Conservation (phyloP, 2,797 vertebrate genomes). For the Cephalopachus bancanus region DNA sequence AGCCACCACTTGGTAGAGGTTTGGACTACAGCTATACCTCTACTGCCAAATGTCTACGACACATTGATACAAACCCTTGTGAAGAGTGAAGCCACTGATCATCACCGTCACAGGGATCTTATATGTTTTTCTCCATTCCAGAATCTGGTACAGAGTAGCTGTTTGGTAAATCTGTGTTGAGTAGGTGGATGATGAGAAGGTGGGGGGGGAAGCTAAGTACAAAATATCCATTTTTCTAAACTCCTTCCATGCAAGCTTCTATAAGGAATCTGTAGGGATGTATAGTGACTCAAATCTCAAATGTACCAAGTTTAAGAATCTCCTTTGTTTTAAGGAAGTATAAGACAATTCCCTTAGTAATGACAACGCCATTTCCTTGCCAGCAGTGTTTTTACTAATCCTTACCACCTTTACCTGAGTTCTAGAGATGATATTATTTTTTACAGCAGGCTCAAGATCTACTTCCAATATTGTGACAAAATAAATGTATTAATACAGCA, state of each 20-base stretch:
- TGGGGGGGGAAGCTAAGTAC: not conserved
- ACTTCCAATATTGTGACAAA: slow-evolving; percentile 35
- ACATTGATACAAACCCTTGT: not conserved
- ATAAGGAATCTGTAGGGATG: not conserved
- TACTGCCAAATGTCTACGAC: not conserved
- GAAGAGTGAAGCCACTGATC: not conserved
- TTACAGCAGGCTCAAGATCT: not conserved
- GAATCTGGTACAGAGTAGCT: not conserved
- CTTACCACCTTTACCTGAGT: not conserved
- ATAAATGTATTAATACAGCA: not conserved
- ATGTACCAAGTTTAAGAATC: not conserved
- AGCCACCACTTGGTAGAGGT: not conserved
- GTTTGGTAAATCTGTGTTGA: slow-evolving; percentile 12
- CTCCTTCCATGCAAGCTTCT: not conserved
- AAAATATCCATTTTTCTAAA: slow-evolving; percentile 28
- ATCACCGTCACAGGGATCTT: not conserved
- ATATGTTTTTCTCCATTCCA: not conserved
- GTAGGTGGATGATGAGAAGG: not conserved
- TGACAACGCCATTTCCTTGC: not conserved
- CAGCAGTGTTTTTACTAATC: not conserved
- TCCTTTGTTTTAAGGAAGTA: not conserved
- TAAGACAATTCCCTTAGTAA: not conserved
- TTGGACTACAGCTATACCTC: not conserved
- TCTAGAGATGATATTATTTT: slow-evolving; percentile 6
- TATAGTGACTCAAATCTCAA: not conserved